phyloP scores from a whole-genome alignment of 2,888 invertebrate species.

The Agrenia bidenticulata region DNA sequence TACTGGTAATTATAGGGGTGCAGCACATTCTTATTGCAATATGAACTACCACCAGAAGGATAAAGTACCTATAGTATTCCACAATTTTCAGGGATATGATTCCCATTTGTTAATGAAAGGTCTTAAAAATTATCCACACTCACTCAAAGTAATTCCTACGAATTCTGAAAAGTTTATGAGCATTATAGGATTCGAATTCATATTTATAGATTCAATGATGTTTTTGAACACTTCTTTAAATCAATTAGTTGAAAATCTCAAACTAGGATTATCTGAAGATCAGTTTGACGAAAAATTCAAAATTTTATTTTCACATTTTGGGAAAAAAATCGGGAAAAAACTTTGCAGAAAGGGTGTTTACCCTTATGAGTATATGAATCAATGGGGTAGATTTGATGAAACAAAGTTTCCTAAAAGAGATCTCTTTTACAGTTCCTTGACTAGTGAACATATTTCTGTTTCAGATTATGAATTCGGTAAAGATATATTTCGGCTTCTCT shows the following conservation, averaged over 20 bases:
- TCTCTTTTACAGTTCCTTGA: constrained; percentile 21
- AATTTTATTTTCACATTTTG: constrained; percentile 19
- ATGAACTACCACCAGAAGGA: constrained; percentile 1
- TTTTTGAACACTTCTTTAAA: constrained; percentile 23
- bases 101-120: constrained; percentile 17
- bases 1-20: background rate
- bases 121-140: constrained; percentile 13
- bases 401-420: constrained; percentile 14
- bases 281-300: constrained; percentile 8
- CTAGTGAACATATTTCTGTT: constrained; percentile 25
- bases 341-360: constrained; percentile 31
- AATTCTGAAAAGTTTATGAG: constrained; percentile 29
- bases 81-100: constrained; percentile 12
- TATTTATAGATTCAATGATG: constrained; percentile 27
- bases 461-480: constrained; percentile 48
- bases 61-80: constrained; percentile 4
- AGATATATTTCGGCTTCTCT: constrained; percentile 45
- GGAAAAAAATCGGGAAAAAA: background rate
- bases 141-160: constrained; percentile 23
- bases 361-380: constrained; percentile 30
- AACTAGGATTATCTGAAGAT: background rate
- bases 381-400: constrained; percentile 22
- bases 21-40: constrained; percentile 12
- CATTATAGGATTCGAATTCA: constrained; percentile 10
- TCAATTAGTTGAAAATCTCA: constrained; percentile 20